A percentile compares a stretch with the other conserved stretches of the same genome.
Conservation (phyloP, 2,113 vertebrate species). For the Aplodontia rufa region DNA sequence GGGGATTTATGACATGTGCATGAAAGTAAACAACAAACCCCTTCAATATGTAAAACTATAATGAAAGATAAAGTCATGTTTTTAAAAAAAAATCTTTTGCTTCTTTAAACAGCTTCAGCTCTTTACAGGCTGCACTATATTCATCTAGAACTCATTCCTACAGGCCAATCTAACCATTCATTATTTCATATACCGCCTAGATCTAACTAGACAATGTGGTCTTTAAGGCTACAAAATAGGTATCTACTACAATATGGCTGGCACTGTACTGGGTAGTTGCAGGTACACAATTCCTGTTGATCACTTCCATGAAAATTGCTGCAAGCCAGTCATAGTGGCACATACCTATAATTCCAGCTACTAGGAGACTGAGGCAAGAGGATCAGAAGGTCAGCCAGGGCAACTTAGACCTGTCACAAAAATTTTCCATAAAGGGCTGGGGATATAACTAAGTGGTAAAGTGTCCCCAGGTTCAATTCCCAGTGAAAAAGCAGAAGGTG, state of each 20-base stretch:
- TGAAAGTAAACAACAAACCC: too few relatives aligned
- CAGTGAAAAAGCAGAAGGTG: too few relatives aligned
- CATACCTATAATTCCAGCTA: background rate
- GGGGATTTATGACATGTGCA: too few relatives aligned
- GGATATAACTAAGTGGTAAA: background rate
- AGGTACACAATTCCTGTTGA: background rate
- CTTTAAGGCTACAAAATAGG: background rate
- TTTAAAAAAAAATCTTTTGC: background rate
- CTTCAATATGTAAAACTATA: too few relatives aligned
- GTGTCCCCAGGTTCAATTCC: background rate
- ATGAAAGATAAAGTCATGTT: too few relatives aligned
- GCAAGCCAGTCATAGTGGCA: background rate
- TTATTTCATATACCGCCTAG: background rate
- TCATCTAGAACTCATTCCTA: background rate
- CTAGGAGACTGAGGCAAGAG: background rate
- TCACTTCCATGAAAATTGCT: background rate
- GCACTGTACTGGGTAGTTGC: background rate
- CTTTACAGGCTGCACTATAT: background rate
- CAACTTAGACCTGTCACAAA: background rate
- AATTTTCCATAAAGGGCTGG: background rate
- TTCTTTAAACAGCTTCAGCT: background rate
- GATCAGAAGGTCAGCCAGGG: background rate
- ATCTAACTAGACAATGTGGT: background rate
- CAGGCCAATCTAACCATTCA: background rate
- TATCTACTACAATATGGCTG: background rate